These are phyloP conservation scores for Anagyrus pseudococci DNA, from an alignment of 2,888 invertebrate genomes.

Conservation along the genomic window DNA sequence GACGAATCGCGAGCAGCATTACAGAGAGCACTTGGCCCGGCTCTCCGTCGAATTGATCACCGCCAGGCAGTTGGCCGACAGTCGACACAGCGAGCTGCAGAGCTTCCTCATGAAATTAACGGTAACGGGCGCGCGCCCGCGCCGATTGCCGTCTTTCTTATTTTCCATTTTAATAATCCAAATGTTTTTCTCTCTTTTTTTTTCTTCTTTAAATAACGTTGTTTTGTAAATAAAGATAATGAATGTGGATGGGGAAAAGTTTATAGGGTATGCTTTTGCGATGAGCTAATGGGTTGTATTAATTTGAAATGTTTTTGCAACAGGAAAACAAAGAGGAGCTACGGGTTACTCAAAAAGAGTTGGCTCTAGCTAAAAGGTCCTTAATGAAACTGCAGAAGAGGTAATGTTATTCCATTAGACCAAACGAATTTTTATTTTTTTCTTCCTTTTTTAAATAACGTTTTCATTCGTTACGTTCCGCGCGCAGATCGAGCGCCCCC, in stretches of 20 bases:
- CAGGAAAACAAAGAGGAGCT: slow-evolving; percentile 27
- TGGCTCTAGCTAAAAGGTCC: slow-evolving; percentile 12
- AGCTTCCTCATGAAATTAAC: slow-evolving; percentile 41
- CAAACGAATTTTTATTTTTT: neutral
- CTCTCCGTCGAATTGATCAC: slow-evolving; percentile 51
- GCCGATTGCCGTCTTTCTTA: too few relatives aligned
- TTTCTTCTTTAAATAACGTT: too few relatives aligned
- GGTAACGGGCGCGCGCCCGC: slow-evolving; percentile 42
- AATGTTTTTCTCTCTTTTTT: too few relatives aligned
- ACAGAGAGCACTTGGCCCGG: slow-evolving; percentile 52
- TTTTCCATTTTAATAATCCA: too few relatives aligned
- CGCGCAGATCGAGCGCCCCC: too few relatives aligned
- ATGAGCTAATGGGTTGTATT: too few relatives aligned
- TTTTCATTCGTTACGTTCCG: too few relatives aligned
- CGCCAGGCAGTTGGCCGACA: slow-evolving; percentile 50
- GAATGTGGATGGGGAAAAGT: too few relatives aligned
- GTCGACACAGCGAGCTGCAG: slow-evolving; percentile 49
- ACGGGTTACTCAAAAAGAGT: slow-evolving; percentile 14
- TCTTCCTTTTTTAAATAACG: neutral
- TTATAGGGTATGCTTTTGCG: too few relatives aligned
- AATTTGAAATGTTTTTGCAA: too few relatives aligned
- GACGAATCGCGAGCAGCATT: slow-evolving; percentile 50
- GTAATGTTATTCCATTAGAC: neutral
- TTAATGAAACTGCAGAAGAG: slow-evolving; percentile 19
- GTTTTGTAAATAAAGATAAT: too few relatives aligned